phyloP scores from a whole-genome alignment of 1,140 invertebrate genomes.

The Nebria ingens region DNA sequence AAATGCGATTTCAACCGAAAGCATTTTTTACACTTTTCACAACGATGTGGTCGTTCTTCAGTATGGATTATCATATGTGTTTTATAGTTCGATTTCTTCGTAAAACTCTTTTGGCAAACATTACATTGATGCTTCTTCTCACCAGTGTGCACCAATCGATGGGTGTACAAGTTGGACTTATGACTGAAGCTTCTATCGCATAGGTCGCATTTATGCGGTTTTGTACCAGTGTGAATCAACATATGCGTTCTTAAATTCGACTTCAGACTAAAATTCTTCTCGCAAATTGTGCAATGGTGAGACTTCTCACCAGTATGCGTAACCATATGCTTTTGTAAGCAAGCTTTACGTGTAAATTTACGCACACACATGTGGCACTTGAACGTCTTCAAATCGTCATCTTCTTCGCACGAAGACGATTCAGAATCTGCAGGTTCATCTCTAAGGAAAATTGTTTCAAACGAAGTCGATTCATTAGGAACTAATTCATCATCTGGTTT shows the following conservation, averaged over 20 bases:
- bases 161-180: not conserved
- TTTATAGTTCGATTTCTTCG: not conserved
- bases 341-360: not conserved
- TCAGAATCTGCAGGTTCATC: no score
- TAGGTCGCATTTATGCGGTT: not conserved
- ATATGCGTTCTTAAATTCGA: not conserved
- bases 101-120: not conserved
- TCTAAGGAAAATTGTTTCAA: no score
- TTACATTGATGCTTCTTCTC: not conserved
- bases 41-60: not conserved
- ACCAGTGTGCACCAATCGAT: not conserved
- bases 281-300: not conserved
- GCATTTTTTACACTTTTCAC: not conserved
- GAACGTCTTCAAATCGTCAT: no score
- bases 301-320: not conserved
- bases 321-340: not conserved
- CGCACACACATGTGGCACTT: not conserved
- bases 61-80: not conserved
- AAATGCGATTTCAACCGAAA: not conserved
- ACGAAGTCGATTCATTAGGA: no score
- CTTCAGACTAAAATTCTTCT: not conserved
- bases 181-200: not conserved
- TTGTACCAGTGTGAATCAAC: not conserved
- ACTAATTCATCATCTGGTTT: no score
- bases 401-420: no score